Percentiles rank a stretch among this genome's conserved stretches.
Conservation (phyloP, 2,888 invertebrate species). For the Euzetes globulus region DNA sequence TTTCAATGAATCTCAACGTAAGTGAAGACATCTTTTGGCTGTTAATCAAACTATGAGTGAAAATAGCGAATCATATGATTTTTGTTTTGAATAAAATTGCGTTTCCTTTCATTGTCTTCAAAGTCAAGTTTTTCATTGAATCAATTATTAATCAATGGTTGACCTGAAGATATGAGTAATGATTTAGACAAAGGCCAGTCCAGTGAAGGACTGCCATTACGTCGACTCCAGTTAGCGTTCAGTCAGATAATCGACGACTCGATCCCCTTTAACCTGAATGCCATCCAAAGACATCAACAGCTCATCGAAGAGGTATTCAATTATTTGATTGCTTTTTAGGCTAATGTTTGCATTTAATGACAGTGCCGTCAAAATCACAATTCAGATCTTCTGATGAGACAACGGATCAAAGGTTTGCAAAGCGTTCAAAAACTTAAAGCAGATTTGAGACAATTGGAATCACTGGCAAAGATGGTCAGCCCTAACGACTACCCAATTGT, state of each 20-base stretch:
- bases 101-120: neutral
- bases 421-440: constrained; percentile 3
- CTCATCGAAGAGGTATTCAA: neutral
- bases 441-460: constrained; percentile 18
- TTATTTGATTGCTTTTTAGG: neutral
- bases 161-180: too few relatives aligned
- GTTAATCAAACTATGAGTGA: neutral
- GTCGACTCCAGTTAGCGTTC: neutral
- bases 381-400: neutral
- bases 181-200: neutral
- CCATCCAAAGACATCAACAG: constrained; percentile 5
- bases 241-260: neutral
- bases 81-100: constrained; percentile 18
- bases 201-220: neutral
- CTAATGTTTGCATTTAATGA: neutral
- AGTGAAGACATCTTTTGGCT: constrained; percentile 7
- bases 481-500: neutral
- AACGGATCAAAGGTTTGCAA: constrained; percentile 9
- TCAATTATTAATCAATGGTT: neutral
- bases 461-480: neutral
- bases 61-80: constrained; percentile 18
- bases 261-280: constrained; percentile 9
- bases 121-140: neutral
- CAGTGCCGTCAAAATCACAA: constrained; percentile 10
- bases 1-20: too few relatives aligned